phyloP scores from a whole-genome alignment of 2,888 invertebrate species.

The Cephalotes varians region DNA sequence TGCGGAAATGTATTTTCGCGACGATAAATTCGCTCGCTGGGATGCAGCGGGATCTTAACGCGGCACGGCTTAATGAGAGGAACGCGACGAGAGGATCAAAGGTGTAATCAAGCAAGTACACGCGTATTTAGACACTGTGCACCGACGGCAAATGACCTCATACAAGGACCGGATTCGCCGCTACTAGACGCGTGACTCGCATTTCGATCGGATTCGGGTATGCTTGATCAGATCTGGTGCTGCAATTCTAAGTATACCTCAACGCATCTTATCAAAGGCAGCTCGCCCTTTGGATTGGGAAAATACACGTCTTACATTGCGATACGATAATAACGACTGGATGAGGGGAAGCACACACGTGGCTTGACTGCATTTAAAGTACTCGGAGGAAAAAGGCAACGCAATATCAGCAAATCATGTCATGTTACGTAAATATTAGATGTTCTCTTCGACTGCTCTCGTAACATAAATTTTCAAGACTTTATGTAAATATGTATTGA shows the following conservation, averaged over 20 bases:
- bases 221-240: slow-evolving; percentile 3
- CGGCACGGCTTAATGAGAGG: slow-evolving; percentile 29
- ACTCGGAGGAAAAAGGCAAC: not conserved
- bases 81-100: slow-evolving; percentile 42
- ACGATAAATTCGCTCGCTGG: slow-evolving; percentile 43
- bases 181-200: slow-evolving; percentile 26
- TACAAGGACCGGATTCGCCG: slow-evolving; percentile 36
- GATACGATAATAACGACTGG: not conserved
- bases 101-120: slow-evolving; percentile 34
- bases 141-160: slow-evolving; percentile 25
- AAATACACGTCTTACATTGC: not conserved
- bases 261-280: slow-evolving; percentile 21
- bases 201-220: slow-evolving; percentile 29
- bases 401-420: not conserved
- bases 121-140: slow-evolving; percentile 43
- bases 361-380: not conserved
- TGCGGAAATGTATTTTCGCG: slow-evolving; percentile 47
- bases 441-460: not conserved
- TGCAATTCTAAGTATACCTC: not conserved
- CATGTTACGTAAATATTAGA: not conserved
- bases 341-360: not conserved
- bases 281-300: not conserved
- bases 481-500: not conserved
- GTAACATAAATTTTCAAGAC: not conserved
- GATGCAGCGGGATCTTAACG: slow-evolving; percentile 35